Evolutionary conservation across 1,140 invertebrate genomes (phyloP).

Genomic region (Adoxophyes honmai): DNA sequence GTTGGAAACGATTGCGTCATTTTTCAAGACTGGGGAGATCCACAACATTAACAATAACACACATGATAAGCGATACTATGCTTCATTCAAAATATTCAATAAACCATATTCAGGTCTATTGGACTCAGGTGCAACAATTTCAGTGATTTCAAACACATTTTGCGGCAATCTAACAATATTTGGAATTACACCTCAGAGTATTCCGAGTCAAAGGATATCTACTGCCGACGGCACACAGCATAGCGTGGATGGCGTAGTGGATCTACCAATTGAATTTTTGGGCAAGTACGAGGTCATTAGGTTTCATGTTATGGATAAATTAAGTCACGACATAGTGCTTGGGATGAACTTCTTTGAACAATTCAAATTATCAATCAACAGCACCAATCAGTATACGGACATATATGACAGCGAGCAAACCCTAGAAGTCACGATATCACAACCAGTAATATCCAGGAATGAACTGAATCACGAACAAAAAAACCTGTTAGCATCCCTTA

Average conservation of each 20-base stretch:
- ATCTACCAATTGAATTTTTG: neutral
- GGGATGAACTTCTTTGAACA: neutral
- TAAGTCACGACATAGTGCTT: neutral
- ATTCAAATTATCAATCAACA: neutral
- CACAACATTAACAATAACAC: neutral
- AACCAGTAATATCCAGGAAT: neutral
- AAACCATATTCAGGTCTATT: neutral
- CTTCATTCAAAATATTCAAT: neutral
- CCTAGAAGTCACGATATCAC: neutral
- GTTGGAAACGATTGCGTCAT: neutral
- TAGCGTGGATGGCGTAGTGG: neutral
- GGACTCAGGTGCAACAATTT: neutral
- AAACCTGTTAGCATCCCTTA: neutral
- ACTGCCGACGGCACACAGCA: neutral
- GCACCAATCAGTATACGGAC: neutral
- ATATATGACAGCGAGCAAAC: neutral
- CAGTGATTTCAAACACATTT: neutral
- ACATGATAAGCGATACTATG: neutral
- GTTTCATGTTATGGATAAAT: neutral
- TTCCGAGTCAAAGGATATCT: neutral
- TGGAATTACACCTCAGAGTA: neutral
- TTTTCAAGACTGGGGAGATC: neutral
- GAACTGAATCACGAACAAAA: neutral
- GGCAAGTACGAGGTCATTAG: neutral
- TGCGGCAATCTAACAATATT: neutral